phyloP scores from a whole-genome alignment of 2,113 vertebrate species.

The Camelus bactrianus region DNA sequence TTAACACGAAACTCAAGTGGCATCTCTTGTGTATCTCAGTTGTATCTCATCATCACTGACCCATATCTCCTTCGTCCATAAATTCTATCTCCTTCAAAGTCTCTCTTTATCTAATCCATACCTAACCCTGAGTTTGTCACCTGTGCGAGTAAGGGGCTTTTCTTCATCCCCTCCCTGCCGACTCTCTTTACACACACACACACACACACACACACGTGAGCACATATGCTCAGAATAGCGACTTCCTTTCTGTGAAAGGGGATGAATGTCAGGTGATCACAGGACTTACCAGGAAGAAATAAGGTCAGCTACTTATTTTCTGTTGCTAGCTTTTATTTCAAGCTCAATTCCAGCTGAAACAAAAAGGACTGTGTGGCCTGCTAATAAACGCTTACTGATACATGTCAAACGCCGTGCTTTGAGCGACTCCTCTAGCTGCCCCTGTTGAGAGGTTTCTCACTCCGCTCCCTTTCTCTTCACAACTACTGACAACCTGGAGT shows the following conservation, averaged over 20 bases:
- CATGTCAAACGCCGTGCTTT: not conserved
- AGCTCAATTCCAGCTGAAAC: not conserved
- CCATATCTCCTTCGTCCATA: not conserved
- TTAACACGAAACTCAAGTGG: not conserved
- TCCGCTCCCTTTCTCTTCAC: not conserved
- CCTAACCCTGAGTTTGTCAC: not conserved
- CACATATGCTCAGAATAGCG: not conserved
- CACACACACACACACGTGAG: not conserved
- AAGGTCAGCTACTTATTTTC: not conserved
- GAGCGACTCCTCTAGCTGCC: not conserved
- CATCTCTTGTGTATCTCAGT: not conserved
- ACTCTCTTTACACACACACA: not conserved
- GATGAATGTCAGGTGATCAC: not conserved
- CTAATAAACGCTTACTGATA: not conserved
- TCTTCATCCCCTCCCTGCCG: not conserved
- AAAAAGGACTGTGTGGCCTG: not conserved
- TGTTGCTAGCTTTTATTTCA: not conserved
- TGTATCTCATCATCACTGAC: not conserved
- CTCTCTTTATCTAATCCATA: not conserved
- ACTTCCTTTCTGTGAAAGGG: not conserved
- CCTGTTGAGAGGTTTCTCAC: not conserved
- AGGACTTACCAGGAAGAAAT: not conserved
- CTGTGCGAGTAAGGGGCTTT: not conserved
- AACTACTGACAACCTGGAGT: not conserved
- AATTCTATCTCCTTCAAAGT: not conserved